phyloP scores from a whole-genome alignment of 2,888 invertebrate genomes.

The Scaptomyza parva region DNA sequence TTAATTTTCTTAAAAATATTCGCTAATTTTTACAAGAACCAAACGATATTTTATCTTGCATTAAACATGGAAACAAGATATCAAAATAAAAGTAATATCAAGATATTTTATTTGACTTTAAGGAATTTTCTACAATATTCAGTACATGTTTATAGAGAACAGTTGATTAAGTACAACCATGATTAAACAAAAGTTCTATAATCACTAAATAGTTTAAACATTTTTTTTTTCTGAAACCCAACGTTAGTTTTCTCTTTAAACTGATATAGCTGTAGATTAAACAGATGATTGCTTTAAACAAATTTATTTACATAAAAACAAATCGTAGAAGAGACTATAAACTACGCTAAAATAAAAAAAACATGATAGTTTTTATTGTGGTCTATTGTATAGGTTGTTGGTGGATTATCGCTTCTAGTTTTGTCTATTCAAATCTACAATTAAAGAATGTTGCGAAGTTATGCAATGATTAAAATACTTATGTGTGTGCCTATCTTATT shows the following conservation, averaged over 20 bases:
- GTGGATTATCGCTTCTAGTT: conserved; percentile 51
- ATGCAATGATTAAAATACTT: conserved; percentile 25
- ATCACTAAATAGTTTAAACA: neutral
- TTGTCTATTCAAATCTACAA: conserved; percentile 33
- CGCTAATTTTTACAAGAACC: neutral
- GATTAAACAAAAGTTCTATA: neutral
- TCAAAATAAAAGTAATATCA: neutral
- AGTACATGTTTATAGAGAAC: neutral
- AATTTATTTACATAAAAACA: conserved; percentile 70
- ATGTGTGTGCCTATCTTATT: neutral
- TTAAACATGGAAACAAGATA: neutral
- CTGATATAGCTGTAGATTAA: neutral
- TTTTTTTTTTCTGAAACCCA: neutral
- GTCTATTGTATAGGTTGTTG: conserved; percentile 33
- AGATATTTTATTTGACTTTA: conserved; percentile 5
- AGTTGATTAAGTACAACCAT: conserved; percentile 1
- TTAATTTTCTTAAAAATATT: neutral
- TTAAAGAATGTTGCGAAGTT: conserved; percentile 52
- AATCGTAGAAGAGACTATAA: conserved; percentile 40
- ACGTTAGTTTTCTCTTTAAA: neutral
- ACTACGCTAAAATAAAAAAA: conserved; percentile 66
- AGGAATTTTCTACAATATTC: neutral
- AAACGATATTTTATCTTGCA: neutral
- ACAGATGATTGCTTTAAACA: conserved; percentile 43
- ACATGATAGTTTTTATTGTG: conserved; percentile 29